phyloP scores from a whole-genome alignment of 2,797 vertebrate species.

The Falco naumanni region DNA sequence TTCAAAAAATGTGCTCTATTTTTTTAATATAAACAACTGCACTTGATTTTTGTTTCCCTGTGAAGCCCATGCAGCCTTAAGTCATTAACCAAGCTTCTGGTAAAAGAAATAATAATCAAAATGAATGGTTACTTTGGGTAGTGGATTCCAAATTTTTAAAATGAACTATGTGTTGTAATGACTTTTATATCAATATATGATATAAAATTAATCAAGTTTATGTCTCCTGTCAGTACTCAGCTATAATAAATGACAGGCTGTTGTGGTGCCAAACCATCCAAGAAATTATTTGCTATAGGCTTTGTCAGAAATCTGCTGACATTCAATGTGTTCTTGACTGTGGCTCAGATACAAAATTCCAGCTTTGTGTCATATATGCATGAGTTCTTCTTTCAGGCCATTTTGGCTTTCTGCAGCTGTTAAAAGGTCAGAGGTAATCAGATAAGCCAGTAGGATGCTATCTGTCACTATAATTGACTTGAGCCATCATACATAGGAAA shows the following conservation, averaged over 20 bases:
- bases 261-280: constrained; percentile 65
- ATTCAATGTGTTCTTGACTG: constrained; percentile 66
- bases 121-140: constrained; percentile 7
- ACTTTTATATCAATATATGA: constrained; percentile 36
- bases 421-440: constrained; percentile 78
- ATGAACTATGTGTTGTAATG: constrained; percentile 17
- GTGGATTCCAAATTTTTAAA: constrained; percentile 18
- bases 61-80: not conserved
- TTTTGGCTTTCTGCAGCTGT: constrained; percentile 71
- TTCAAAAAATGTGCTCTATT: not conserved
- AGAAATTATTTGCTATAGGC: constrained; percentile 69
- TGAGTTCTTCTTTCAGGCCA: constrained; percentile 61
- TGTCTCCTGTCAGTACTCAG: constrained; percentile 44
- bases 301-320: constrained; percentile 70
- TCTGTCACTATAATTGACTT: constrained; percentile 75
- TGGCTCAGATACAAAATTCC: constrained; percentile 61
- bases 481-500: constrained; percentile 61
- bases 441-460: constrained; percentile 68
- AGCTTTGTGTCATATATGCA: constrained; percentile 66
- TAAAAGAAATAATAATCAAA: constrained; percentile 26
- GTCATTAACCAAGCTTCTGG: not conserved
- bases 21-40: not conserved
- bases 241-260: constrained; percentile 60
- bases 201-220: constrained; percentile 69
- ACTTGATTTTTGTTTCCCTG: not conserved